Base-by-base conservation (phyloP, 2,888 invertebrate species). In the Oscheius sp. region DNA sequence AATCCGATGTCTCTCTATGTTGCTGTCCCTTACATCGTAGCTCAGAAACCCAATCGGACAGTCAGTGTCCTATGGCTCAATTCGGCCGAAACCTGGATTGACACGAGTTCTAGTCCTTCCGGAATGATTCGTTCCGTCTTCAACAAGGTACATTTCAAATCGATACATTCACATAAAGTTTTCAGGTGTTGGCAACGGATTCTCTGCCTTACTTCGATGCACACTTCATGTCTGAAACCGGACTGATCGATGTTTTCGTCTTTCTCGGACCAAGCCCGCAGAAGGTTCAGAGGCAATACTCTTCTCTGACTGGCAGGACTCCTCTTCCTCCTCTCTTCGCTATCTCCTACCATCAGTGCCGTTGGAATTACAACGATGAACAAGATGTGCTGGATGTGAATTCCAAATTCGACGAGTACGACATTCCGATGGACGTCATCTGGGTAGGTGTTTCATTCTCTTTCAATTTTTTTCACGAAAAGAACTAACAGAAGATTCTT, bases 341-440 rank as follows among this genome's bases (percentile, higher is more conserved):
- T 0, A 91, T 99, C 70, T 96, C 93, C 2, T 98, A 98, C 90
- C 99, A 99, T 90, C 99, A 99, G 90, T 94, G 94, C 80, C 93
- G 99, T 48, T 99, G 99, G 99, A 99, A 99, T 90, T 99, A 99
- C 91, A 96, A 96, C 85, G 96, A 98, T 90, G 94, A 97, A 89
- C 93, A 94, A 11, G 99, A 99, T 90, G 95, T 99, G 2, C 32
- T 68, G 13, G 7, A 35, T 5, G 55, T 68, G 35, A 91, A 92
- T 88, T 93, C 93, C n/a, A 94, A 93, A 82, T 96, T 96, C 89
- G 99, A 99, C 90, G 92, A 92, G 7, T 92, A 94, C 89, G 96
- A 99, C 90, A 93, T 99, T 58, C 99, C 99, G 0, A 82, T 94
- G 89, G 99, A 99, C 90, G 94, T 94, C 1, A 93, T 99, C 90